Evolutionary conservation across 2,113 vertebrate species (phyloP), one percentile per base, ranked within the genome.

Genomic region (Nyctibius bracteatus): DNA sequence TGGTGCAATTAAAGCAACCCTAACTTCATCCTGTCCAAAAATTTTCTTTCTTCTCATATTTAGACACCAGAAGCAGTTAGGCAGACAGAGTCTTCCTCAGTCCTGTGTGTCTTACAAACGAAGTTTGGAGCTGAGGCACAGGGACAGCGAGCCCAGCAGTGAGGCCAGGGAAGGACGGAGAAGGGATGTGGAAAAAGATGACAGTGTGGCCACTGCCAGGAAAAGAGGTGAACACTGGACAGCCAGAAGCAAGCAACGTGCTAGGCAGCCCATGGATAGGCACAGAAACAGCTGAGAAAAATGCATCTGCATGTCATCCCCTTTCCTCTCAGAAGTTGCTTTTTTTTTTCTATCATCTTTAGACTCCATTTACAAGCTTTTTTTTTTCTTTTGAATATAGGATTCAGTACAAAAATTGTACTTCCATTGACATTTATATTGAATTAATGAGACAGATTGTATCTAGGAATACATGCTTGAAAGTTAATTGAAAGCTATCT

Each of bases 401-500:
- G 14, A 61, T 70, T 75, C 27, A 54, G n/a, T 70, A 28, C 14
- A 65, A 96, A 80, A 65, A 7, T 18, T 37, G 7, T 55, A 27
- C 27, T 85, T 82, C 30, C 75, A 20, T 23, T 94, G 70, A 52
- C 62, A 57, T 92, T 92, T 92, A 52, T 14, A 63, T 41, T 88
- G 52, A 80, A 90, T 75, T 88, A 90, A 65, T 85, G 47, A 61
- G 33, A 21, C 35, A 3, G 52, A 88, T 92, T 94, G 90, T 93
- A 72, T 85, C 44, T 61, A 74, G 35, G 22, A 59, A 35, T 87
- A 16, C 24, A 19, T 55, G 11, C 31, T 91, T 81, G 65, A 87
- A 85, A 43, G 67, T 86, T 80, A 89, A 83, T 91, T 86, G 46
- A 37, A 67, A 47, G 5, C 11, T 89, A 8, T n/a, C 24, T 49